These are phyloP conservation scores for Exaiptasia diaphana DNA, from an alignment of 64 coral and sea anemone species.

Conservation along the genomic window DNA sequence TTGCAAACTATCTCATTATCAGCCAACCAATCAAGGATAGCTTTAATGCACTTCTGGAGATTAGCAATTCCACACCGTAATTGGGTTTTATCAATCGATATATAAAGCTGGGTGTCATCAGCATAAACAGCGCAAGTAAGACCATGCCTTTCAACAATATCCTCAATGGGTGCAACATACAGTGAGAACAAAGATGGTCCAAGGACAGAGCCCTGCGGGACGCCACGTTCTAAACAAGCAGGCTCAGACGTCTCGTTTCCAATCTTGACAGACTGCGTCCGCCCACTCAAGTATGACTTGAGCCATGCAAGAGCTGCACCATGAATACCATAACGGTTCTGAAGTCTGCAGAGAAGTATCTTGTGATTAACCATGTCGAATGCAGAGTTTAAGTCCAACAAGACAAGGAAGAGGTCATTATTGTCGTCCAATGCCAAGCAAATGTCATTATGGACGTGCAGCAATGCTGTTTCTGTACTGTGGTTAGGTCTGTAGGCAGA, in stretches of 20 bases:
- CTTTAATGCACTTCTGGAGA: background rate
- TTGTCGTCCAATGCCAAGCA: background rate
- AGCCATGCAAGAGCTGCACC: background rate
- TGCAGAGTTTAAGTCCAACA: conserved; percentile 5
- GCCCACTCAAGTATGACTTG: background rate
- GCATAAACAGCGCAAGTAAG: conserved; percentile 14
- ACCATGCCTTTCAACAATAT: conserved; percentile 10
- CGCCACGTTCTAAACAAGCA: background rate
- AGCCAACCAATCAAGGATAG: background rate
- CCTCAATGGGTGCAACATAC: conserved; percentile 19
- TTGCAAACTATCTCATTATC: conserved; percentile 5
- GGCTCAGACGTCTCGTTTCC: background rate
- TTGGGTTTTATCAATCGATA: background rate
- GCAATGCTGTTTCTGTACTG: conserved; percentile 8
- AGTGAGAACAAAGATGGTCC: conserved; percentile 7
- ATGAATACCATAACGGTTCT: background rate
- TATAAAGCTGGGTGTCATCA: conserved; percentile 10
- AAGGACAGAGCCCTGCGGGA: conserved; percentile 10
- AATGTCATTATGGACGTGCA: background rate
- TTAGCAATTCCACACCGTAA: background rate
- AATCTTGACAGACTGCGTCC: background rate
- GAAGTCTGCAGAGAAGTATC: background rate
- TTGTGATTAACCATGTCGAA: conserved; percentile 10
- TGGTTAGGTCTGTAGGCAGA: conserved; percentile 1
- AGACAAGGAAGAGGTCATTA: conserved; percentile 4